Base-by-base conservation (phyloP, 1,140 invertebrate species). In the Charaxes varanes region DNA sequence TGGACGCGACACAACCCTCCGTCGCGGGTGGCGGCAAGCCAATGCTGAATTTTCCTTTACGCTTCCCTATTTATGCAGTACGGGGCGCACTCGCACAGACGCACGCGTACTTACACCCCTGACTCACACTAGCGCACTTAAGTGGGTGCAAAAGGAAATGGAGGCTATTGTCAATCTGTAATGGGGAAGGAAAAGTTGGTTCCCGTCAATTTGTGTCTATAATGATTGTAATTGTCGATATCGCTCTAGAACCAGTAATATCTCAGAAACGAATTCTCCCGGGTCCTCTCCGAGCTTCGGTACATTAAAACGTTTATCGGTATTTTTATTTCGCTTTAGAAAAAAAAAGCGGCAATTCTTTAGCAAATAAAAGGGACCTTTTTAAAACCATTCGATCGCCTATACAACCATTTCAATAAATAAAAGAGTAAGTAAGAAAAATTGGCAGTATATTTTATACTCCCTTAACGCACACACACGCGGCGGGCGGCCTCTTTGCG, bases 181-280 rank as follows among this genome's bases (percentile, higher is more conserved):
- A 80, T 80, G 62, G 66, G 57, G 58, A 71, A 62, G 68, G 66
- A 73, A 68, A 77, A 77, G 63, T 77, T 70, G 68, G 64, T 71
- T 65, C 68, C 54, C 60, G 62, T 71, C 65, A 67, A 74, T 74
- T 77, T 69, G 52, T 62, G 62, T 60, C 54, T 60, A 73, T 71
- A 70, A 72, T 64, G 51, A 60, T 68, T 59, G 67, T 74, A 79
- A 80, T 80, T 80, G 74, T 66, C 62, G 56, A 56, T 64, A 69
- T 68, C 58, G 59, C 36, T 17, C 47, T 34, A n/a, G 55, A 30
- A 40, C 37, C 41, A 49, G 41, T 50, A 59, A 59, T 55, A 57
- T 64, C 46, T 42, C 26, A 26, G 27, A 46, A 41, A 40, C 34
- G 22, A 53, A 54, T 22, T 47, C 50, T 43, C 50, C 27, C 23